Base-by-base conservation (phyloP, 1,140 invertebrate species). In the Drosophila kanapiae region DNA sequence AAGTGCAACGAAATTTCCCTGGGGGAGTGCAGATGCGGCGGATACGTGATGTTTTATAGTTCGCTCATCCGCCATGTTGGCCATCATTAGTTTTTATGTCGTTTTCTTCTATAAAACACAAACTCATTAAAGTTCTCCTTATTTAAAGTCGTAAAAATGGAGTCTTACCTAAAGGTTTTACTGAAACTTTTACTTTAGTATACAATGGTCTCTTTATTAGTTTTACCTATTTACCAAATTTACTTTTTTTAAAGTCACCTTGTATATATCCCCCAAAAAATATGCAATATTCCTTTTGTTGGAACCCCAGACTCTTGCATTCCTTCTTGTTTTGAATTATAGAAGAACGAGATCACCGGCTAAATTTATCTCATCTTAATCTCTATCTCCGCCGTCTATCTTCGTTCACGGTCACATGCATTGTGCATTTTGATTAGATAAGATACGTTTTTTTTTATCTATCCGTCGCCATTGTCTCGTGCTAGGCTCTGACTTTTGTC, bases 1-100 rank as follows among this genome's bases (percentile, higher is more conserved):
- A 31, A 43, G 51, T 75, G 72, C 69, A 75, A 43, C 18, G 29
- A 18, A 6, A 43, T 33, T 35, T 51, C 63, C 37, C 59, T 29
- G 10, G 38, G 68, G 68, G 35, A 42, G 16, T 7, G 38, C 11
- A 16, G 8, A 56, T 47, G 42, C 18, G 43, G 33, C 67, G 82
- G 45, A 84, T 85, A 81, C 82, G 82, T 84, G 51, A 81, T 84
- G 69, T 69, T 58, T 65, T 42, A 47, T n/a, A 48, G 27, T 56
- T 75, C 47, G 11, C 57, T 65, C 60, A 78, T 81, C 45, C 40
- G 45, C 18, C 23, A 10, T 29, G 38, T 7, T 37, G 56, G 47
- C 11, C 51, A 37, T 3, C 16, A 54, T 54, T 54, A 54, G 51
- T n/a, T 54, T 38, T 23, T 8, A 38, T 37, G 13, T 54, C 3